Percentiles rank a stretch among this genome's conserved stretches.
These are phyloP conservation scores for Pheosia tremula DNA, from an alignment of 2,888 invertebrate species.

Conservation along the genomic window DNA sequence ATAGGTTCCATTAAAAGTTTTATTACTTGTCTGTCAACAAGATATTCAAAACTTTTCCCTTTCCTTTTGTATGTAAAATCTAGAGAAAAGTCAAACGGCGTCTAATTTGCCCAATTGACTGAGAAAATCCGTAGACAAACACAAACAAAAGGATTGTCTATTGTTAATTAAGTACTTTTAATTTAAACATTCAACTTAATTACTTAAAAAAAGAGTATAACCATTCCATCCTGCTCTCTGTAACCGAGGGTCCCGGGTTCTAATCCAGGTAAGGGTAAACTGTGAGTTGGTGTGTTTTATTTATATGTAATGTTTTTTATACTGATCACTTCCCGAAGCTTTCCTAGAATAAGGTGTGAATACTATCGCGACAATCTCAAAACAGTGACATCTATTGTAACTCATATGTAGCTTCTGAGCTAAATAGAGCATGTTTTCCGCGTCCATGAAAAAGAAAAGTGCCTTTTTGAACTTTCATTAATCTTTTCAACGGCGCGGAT, in stretches of 20 bases:
- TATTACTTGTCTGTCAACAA: constrained; percentile 2
- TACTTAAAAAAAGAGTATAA: too few species aligned
- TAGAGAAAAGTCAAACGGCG: constrained; percentile 8
- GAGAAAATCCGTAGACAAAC: background rate
- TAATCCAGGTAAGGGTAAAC: too few species aligned
- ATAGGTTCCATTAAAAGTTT: constrained; percentile 1
- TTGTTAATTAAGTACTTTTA: background rate
- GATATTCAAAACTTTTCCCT: background rate
- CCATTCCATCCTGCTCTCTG: too few species aligned
- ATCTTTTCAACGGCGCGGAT: constrained; percentile 16
- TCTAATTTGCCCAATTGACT: constrained; percentile 10
- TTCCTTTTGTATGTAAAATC: background rate
- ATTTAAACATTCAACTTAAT: too few species aligned
- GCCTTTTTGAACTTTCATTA: constrained; percentile 25
- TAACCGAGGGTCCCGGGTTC: too few species aligned
- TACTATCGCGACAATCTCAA: too few species aligned
- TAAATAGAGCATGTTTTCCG: background rate
- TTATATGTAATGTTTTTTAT: too few species aligned
- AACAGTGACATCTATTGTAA: too few species aligned
- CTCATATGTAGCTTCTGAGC: background rate
- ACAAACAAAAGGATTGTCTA: background rate
- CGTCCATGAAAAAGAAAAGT: constrained; percentile 8
- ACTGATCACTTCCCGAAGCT: too few species aligned
- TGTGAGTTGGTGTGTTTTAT: too few species aligned
- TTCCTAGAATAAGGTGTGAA: too few species aligned